Percentiles rank a stretch among this genome's conserved stretches.
Conservation (phyloP, 2,797 vertebrate genomes). For the Phalloptychus januarius region DNA sequence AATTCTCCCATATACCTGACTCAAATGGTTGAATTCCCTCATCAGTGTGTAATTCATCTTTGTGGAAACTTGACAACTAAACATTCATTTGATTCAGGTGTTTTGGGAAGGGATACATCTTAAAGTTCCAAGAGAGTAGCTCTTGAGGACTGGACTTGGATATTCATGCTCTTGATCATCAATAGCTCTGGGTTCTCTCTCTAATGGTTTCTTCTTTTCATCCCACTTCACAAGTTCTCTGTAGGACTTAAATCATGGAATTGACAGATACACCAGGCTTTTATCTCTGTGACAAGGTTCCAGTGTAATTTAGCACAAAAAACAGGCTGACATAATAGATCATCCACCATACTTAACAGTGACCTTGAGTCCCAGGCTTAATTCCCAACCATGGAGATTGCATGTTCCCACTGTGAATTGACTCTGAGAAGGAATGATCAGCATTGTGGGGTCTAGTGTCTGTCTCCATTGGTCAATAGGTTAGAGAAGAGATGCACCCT, state of each 20-base stretch:
- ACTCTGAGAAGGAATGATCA: background rate
- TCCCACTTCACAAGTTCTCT: background rate
- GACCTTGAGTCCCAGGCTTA: background rate
- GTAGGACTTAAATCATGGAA: background rate
- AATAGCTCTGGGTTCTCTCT: background rate
- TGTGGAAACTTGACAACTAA: too few relatives aligned
- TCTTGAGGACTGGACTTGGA: too few relatives aligned
- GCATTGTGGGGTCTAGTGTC: background rate
- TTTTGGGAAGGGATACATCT: too few relatives aligned
- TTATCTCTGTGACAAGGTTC: background rate
- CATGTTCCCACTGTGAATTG: background rate
- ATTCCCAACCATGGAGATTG: too few relatives aligned
- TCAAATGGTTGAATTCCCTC: too few relatives aligned
- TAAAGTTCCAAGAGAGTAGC: too few relatives aligned
- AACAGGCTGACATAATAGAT: background rate
- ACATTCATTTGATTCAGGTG: too few relatives aligned
- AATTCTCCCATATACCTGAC: too few relatives aligned
- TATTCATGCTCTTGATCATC: background rate
- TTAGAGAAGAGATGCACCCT: too few relatives aligned
- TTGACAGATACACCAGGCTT: background rate
- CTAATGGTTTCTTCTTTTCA: background rate
- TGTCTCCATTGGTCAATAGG: background rate
- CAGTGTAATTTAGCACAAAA: background rate
- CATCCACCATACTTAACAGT: background rate
- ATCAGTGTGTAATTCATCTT: too few relatives aligned